Conservation (phyloP, 2,888 invertebrate genomes). For the Lumbricus terrestris region DNA sequence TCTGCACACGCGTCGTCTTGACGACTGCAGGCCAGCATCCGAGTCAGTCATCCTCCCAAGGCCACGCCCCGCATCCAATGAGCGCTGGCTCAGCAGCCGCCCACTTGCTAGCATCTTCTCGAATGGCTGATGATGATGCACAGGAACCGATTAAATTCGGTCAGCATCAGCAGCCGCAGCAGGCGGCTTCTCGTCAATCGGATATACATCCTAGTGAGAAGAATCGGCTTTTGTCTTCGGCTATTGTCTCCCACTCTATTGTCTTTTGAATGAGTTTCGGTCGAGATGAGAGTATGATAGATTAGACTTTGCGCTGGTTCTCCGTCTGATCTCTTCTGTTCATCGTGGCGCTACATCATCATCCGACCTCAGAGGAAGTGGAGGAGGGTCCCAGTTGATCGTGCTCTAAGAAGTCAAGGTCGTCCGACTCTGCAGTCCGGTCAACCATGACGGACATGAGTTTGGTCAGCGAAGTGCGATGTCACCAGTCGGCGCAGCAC, state of each 20-base stretch:
- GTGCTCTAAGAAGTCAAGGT: not conserved
- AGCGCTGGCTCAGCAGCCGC: conserved; percentile 10
- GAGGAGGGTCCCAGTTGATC: not conserved
- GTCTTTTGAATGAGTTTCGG: not conserved
- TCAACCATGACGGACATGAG: not conserved
- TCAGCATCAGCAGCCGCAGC: too few species aligned
- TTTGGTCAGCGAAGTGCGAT: not conserved
- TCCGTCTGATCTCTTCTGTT: not conserved
- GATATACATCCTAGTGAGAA: not conserved
- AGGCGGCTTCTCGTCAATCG: not conserved
- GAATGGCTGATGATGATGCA: not conserved
- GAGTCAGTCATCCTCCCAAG: not conserved
- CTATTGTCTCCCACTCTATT: not conserved
- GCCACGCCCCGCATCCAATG: conserved; percentile 17
- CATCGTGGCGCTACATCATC: too few species aligned
- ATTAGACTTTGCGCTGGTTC: not conserved
- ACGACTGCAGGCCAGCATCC: too few species aligned
- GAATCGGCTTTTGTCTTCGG: not conserved
- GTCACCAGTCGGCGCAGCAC: not conserved
- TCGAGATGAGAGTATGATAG: not conserved
- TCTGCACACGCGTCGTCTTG: not conserved
- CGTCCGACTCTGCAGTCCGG: not conserved
- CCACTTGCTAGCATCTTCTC: not conserved
- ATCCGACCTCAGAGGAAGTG: not conserved
- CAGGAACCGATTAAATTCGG: not conserved